Conservation (phyloP, 2,888 invertebrate species). For the Schizaphis graminum region DNA sequence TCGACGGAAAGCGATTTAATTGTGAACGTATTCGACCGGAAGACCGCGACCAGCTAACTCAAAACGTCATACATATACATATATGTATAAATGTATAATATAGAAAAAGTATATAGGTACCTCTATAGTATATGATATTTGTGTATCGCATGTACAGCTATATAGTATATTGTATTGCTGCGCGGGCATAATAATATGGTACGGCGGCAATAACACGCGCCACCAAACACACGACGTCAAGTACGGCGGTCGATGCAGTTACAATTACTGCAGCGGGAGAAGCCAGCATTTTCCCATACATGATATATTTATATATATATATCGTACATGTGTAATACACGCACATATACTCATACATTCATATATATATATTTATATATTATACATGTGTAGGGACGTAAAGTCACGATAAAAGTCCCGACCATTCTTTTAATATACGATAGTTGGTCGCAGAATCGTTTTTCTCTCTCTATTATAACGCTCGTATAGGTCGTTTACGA, state of each 20-base stretch:
- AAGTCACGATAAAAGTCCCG: constrained; percentile 9
- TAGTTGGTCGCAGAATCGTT: neutral
- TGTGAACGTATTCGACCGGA: neutral
- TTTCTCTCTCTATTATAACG: neutral
- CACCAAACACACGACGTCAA: constrained; percentile 14
- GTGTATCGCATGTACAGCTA: neutral
- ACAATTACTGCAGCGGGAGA: neutral
- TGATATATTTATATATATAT: neutral
- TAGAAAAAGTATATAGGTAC: neutral
- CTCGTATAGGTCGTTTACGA: neutral
- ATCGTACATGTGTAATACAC: neutral
- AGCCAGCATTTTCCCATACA: neutral
- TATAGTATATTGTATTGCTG: neutral
- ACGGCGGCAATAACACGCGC: neutral
- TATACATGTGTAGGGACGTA: neutral
- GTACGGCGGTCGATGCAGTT: neutral
- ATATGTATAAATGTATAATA: neutral
- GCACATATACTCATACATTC: neutral
- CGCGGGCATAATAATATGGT: neutral
- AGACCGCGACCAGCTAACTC: neutral
- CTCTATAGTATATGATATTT: neutral
- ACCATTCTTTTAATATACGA: neutral
- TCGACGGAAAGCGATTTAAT: neutral
- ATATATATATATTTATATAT: neutral
- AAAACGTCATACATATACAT: neutral